Conservation (phyloP, 2,113 vertebrate species). For the Nannobrachium achirus region DNA sequence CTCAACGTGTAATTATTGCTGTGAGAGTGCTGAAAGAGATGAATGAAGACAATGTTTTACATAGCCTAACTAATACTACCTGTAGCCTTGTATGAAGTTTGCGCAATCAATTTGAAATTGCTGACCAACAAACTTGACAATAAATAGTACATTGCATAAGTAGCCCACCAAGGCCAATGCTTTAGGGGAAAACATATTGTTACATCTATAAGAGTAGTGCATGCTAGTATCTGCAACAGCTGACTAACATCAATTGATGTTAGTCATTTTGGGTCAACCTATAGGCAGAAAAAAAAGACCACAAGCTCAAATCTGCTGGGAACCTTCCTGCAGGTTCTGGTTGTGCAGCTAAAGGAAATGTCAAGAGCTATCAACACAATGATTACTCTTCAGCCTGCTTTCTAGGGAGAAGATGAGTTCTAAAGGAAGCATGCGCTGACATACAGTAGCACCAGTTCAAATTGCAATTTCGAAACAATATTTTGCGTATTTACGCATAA, state of each 20-base stretch:
- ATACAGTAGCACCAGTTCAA: too few relatives aligned
- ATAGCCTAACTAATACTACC: too few relatives aligned
- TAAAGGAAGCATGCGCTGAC: too few relatives aligned
- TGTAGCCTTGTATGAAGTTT: too few relatives aligned
- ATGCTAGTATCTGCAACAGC: slow-evolving; percentile 13
- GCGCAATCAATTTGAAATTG: not conserved
- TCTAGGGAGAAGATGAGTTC: not conserved
- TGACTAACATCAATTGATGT: too few relatives aligned
- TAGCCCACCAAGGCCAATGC: slow-evolving; percentile 9
- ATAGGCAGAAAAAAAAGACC: not conserved
- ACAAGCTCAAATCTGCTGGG: not conserved
- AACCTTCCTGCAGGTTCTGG: not conserved
- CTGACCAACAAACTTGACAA: slow-evolving; percentile 1
- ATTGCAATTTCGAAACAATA: too few relatives aligned
- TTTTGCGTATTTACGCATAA: too few relatives aligned
- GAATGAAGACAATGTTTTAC: slow-evolving; percentile 21
- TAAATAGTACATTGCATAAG: slow-evolving; percentile 25
- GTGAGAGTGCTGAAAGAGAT: slow-evolving; percentile 21
- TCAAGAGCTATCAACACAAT: slow-evolving; percentile 9
- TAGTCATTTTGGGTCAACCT: not conserved
- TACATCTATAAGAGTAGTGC: slow-evolving; percentile 23
- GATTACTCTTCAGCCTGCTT: slow-evolving; percentile 14
- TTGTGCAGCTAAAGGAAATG: not conserved
- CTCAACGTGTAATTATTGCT: slow-evolving; percentile 1
- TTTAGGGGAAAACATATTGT: slow-evolving; percentile 27